These are phyloP conservation scores for Cossypha polioptera DNA, from an alignment of 2,797 vertebrate genomes.

Conservation along the genomic window DNA sequence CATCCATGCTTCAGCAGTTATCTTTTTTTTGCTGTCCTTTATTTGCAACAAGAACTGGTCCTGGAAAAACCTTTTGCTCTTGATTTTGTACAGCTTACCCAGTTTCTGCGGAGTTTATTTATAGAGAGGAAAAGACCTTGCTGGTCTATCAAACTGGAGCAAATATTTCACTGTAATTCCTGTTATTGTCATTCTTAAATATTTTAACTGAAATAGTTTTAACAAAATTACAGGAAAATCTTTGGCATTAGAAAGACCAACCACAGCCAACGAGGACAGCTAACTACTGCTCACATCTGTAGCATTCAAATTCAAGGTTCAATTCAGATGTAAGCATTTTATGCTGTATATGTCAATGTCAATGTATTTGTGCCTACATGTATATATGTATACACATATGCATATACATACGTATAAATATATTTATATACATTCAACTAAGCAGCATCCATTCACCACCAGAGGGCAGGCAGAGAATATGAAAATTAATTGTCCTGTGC, in stretches of 20 bases:
- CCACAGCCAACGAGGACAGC: neutral
- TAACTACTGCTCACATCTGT: neutral
- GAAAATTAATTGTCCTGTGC: neutral
- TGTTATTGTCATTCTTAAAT: neutral
- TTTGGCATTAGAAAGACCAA: neutral
- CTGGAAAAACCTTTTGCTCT: neutral
- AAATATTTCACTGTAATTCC: neutral
- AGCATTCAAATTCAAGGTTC: neutral
- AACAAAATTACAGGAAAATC: neutral
- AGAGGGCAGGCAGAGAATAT: constrained; percentile 57
- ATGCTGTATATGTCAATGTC: too few species aligned
- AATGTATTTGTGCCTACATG: neutral
- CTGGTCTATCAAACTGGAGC: neutral
- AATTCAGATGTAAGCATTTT: neutral
- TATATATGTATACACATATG: fast-evolving
- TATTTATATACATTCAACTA: neutral
- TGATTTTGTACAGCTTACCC: neutral
- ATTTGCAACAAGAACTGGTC: neutral
- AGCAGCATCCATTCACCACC: neutral
- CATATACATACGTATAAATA: neutral
- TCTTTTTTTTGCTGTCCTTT: neutral
- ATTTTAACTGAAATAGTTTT: neutral
- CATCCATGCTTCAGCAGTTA: neutral
- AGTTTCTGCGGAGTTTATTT: neutral
- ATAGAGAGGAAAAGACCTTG: neutral